These are phyloP conservation scores for Malacoraja senta DNA, from an alignment of 2,797 vertebrate species.

Conservation along the genomic window DNA sequence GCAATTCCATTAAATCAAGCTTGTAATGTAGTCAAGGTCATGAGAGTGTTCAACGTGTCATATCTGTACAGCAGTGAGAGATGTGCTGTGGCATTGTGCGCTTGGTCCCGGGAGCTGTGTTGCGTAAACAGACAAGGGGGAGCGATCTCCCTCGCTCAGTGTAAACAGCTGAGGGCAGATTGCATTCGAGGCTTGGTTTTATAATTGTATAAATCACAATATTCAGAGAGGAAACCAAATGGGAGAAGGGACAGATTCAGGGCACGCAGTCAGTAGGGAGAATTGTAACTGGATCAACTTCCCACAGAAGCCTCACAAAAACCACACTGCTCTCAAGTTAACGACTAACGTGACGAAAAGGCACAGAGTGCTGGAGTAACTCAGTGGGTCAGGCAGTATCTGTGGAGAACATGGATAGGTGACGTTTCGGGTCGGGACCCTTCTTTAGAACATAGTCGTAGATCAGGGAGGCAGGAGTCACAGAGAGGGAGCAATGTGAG, in stretches of 20 bases:
- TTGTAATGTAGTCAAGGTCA: background rate
- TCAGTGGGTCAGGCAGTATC: too few species aligned
- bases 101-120: background rate
- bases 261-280: background rate
- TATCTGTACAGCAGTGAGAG: background rate
- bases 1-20: background rate
- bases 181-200: background rate
- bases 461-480: too few species aligned
- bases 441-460: too few species aligned
- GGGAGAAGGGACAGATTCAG: constrained; percentile 10
- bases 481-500: too few species aligned
- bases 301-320: background rate
- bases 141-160: background rate
- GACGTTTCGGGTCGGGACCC: too few species aligned
- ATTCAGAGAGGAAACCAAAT: background rate
- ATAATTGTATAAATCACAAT: background rate
- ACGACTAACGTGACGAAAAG: background rate
- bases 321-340: background rate
- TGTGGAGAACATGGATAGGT: too few species aligned
- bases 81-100: too few species aligned
- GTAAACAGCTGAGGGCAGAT: background rate
- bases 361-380: too few species aligned
- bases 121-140: background rate
- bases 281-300: background rate
- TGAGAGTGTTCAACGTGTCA: background rate